A percentile compares a stretch with the other conserved stretches of the same genome.
Evolutionary conservation across 1,140 invertebrate genomes (phyloP).

Genomic region (Euura saliciscinereae): DNA sequence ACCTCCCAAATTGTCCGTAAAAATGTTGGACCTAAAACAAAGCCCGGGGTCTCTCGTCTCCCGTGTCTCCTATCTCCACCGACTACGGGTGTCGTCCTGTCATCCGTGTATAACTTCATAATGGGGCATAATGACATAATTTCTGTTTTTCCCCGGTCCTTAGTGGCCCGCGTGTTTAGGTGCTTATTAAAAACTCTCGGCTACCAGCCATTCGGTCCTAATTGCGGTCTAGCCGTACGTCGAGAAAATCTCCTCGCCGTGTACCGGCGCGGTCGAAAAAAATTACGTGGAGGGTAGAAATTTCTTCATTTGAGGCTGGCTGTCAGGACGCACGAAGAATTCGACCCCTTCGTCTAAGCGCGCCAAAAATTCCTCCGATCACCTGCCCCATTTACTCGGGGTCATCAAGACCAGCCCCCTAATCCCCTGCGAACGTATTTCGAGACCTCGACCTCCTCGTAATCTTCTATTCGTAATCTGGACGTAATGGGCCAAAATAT

Average conservation of each 20-base stretch:
- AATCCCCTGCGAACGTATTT: neutral
- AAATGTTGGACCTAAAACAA: neutral
- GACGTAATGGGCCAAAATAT: neutral
- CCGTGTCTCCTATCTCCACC: neutral
- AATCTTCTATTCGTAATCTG: neutral
- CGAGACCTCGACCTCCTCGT: neutral
- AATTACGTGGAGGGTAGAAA: neutral
- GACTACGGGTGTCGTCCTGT: neutral
- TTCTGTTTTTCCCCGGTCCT: conserved; percentile 40
- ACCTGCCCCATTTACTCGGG: neutral
- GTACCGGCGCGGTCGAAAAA: neutral
- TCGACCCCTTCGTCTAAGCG: too few relatives aligned
- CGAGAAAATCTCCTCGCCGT: neutral
- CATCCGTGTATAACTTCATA: conserved; percentile 39
- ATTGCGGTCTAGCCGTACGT: conserved; percentile 22
- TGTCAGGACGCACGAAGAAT: too few relatives aligned
- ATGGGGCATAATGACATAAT: conserved; percentile 53
- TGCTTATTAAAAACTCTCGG: conserved; percentile 37
- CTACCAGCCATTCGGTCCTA: conserved; percentile 17
- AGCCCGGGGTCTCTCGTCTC: neutral
- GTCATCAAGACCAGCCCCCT: neutral
- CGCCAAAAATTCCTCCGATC: neutral
- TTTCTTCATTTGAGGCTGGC: neutral
- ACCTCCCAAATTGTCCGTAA: neutral
- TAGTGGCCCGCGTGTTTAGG: conserved; percentile 15